Evolutionary conservation across 1,140 invertebrate species (phyloP), one percentile per base, ranked within the genome.

Genomic region (Matsumurasca onukii): DNA sequence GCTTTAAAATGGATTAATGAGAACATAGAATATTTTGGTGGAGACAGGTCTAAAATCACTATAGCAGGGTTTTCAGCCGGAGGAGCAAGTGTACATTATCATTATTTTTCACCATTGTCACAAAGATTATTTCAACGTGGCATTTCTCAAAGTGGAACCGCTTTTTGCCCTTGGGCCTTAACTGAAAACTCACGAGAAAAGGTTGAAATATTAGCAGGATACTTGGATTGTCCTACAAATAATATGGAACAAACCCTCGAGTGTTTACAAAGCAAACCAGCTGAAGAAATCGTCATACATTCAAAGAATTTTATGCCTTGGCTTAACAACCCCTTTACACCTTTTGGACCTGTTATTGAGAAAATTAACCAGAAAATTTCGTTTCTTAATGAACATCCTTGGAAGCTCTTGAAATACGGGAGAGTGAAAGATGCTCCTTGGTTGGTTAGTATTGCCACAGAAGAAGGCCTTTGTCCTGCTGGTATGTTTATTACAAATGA

Each of bases 101-200:
- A 71, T 24, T 61, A 69, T 17, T 17, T 67, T 2, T 73, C 74
- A 2, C 73, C 69, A 30, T 30, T 68, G 13, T 62, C 61, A 15
- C 71, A 59, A 68, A 69, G 69, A 69, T 31, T 63, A 12, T 63
- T 63, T 74, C 76, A 86, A 75, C 83, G 86, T 64, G 91, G 89
- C 1, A 88, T 94, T 51, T 87, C 92, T 0, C 85, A 89, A 78
- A 94, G 91, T 75, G 93, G 93, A 0, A 88, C 88, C 13, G 86
- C 87, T 3, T 78, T 92, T 0, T 80, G 84, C 72, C 85, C 85
- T 1, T 95, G 89, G 92, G 85, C 88, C 0, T 80, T 90, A 34
- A 82, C 86, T 1, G 82, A 88, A 74, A 85, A 88, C 39, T 81
- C 90, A 0, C 76, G 82, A 1, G 81, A 87, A 69, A 91, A 91